A percentile compares a stretch with the other conserved stretches of the same genome.
These are phyloP conservation scores for Cuniculus paca DNA, from an alignment of 2,797 vertebrate species.

Conservation along the genomic window DNA sequence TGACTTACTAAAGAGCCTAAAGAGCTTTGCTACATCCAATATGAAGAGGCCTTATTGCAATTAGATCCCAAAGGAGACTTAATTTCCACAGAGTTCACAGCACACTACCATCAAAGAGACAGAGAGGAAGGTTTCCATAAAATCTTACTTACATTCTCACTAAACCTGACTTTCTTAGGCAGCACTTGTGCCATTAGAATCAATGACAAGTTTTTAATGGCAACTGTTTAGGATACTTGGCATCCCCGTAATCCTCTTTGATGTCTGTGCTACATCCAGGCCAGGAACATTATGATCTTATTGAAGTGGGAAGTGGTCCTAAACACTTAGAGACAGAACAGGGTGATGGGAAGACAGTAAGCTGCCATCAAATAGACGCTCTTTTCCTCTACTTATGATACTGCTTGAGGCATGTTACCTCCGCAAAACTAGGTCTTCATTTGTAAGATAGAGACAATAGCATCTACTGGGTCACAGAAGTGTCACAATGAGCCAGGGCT, in stretches of 20 bases:
- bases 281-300: not conserved
- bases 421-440: not conserved
- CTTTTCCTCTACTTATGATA: not conserved
- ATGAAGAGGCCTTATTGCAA: conserved; percentile 42
- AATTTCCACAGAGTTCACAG: conserved; percentile 17
- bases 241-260: not conserved
- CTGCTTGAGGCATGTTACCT: not conserved
- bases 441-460: not conserved
- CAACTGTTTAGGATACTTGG: not conserved
- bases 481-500: not conserved
- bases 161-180: not conserved
- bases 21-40: not conserved
- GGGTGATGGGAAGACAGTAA: not conserved
- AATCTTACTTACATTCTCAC: conserved; percentile 4
- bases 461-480: not conserved
- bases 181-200: conserved; percentile 9
- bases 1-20: conserved; percentile 24
- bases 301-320: not conserved
- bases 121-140: conserved; percentile 1
- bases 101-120: conserved; percentile 8
- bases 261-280: not conserved
- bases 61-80: conserved; percentile 31
- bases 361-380: not conserved
- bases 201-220: not conserved
- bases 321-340: not conserved